phyloP scores from a whole-genome alignment of 2,797 vertebrate genomes.

The Bradypus variegatus region DNA sequence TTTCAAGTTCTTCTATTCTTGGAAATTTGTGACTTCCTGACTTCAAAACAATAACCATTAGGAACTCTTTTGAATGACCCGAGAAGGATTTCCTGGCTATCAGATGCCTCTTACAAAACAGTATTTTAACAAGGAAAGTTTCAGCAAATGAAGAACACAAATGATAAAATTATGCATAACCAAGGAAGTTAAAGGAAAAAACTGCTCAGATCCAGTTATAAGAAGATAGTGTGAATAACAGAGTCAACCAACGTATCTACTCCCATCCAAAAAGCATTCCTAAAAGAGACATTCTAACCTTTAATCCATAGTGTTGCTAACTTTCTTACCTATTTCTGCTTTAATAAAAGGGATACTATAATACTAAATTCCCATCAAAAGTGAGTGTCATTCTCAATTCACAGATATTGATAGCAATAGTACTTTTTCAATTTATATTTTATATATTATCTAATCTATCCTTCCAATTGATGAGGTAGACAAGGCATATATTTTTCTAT shows the following conservation, averaged over 20 bases:
- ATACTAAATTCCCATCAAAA: background rate
- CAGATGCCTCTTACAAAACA: background rate
- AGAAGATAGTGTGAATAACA: background rate
- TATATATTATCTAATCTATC: background rate
- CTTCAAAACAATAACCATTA: slow-evolving; percentile 30
- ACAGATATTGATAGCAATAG: background rate
- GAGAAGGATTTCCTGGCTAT: background rate
- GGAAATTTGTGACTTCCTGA: slow-evolving; percentile 25
- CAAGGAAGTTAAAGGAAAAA: slow-evolving; percentile 34
- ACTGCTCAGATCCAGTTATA: background rate
- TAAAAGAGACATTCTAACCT: background rate
- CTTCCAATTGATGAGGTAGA: background rate
- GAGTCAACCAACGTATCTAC: background rate
- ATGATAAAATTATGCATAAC: background rate
- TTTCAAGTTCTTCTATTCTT: slow-evolving; percentile 36
- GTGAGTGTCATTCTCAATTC: background rate
- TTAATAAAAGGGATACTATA: background rate
- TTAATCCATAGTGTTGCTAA: background rate
- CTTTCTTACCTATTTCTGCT: background rate
- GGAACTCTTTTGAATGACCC: background rate
- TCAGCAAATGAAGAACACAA: slow-evolving; percentile 13
- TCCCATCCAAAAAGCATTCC: background rate
- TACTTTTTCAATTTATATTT: background rate
- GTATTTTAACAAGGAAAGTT: slow-evolving; percentile 11
- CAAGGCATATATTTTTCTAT: background rate